phyloP scores from a whole-genome alignment of 2,797 vertebrate species.

The Aplochiton taeniatus region DNA sequence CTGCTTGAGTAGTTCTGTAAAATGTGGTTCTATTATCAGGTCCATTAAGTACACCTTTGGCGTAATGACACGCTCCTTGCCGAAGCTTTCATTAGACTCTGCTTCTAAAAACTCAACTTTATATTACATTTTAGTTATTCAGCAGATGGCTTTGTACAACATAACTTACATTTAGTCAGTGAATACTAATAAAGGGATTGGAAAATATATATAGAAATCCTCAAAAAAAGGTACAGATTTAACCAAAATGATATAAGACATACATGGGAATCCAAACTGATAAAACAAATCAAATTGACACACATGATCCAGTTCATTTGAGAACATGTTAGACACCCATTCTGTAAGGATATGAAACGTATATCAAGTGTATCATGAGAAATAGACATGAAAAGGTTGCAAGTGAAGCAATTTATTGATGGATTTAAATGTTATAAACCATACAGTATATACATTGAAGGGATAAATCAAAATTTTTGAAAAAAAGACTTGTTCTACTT shows the following conservation, averaged over 20 bases:
- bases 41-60: slow-evolving; percentile 65
- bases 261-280: too few relatives aligned
- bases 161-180: slow-evolving; percentile 38
- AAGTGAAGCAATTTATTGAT: not conserved
- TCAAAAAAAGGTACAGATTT: too few relatives aligned
- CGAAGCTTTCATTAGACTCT: slow-evolving; percentile 49
- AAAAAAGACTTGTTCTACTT: too few relatives aligned
- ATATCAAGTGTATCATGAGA: not conserved
- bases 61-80: slow-evolving; percentile 51
- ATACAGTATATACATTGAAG: too few relatives aligned
- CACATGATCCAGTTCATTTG: too few relatives aligned
- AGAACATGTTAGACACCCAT: too few relatives aligned
- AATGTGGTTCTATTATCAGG: slow-evolving; percentile 64
- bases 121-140: slow-evolving; percentile 58
- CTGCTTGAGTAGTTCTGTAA: slow-evolving; percentile 57
- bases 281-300: too few relatives aligned
- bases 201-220: too few relatives aligned
- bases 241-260: too few relatives aligned
- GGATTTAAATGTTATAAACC: too few relatives aligned
- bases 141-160: slow-evolving; percentile 33
- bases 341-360: too few relatives aligned
- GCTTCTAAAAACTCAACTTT: slow-evolving; percentile 60
- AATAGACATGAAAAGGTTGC: slow-evolving; percentile 4
- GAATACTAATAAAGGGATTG: slow-evolving; percentile 34
- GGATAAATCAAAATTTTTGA: too few relatives aligned